Conservation (phyloP, 2,888 invertebrate genomes). For the Eupsilia transversa region DNA sequence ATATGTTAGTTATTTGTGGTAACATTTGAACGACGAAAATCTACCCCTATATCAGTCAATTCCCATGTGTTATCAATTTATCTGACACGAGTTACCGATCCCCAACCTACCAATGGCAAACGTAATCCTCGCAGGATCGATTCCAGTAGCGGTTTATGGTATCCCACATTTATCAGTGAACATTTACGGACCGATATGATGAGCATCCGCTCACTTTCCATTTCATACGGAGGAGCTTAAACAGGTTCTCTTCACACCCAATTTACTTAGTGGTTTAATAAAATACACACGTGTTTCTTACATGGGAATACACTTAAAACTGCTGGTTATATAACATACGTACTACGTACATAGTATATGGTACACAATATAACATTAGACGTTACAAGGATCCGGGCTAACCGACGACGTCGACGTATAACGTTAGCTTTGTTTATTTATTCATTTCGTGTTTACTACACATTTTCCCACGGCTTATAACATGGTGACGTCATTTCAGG, state of each 20-base stretch:
- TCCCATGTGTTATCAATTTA: slow-evolving; percentile 6
- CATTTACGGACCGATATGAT: slow-evolving; percentile 26
- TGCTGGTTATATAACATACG: slow-evolving; percentile 46
- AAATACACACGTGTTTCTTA: slow-evolving; percentile 80
- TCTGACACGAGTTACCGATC: neutral
- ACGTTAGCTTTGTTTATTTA: slow-evolving; percentile 51
- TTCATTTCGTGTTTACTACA: slow-evolving; percentile 44
- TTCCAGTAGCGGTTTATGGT: slow-evolving; percentile 37
- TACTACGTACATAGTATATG: neutral
- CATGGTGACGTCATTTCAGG: slow-evolving; percentile 44
- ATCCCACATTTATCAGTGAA: slow-evolving; percentile 30
- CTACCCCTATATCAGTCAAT: neutral
- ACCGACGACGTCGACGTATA: slow-evolving; percentile 75
- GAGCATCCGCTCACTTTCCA: slow-evolving; percentile 59
- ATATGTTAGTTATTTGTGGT: neutral
- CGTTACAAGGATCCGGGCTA: slow-evolving; percentile 88
- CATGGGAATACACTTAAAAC: slow-evolving; percentile 84
- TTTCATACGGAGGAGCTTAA: slow-evolving; percentile 55
- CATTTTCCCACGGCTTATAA: slow-evolving; percentile 66
- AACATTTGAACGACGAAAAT: neutral
- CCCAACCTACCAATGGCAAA: neutral
- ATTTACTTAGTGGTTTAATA: slow-evolving; percentile 68
- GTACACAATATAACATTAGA: slow-evolving; percentile 72
- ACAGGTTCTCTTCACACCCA: slow-evolving; percentile 66
- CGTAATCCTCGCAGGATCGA: slow-evolving; percentile 16